These are phyloP conservation scores for Sphinx pinastri DNA, from an alignment of 2,888 invertebrate species.

Conservation along the genomic window DNA sequence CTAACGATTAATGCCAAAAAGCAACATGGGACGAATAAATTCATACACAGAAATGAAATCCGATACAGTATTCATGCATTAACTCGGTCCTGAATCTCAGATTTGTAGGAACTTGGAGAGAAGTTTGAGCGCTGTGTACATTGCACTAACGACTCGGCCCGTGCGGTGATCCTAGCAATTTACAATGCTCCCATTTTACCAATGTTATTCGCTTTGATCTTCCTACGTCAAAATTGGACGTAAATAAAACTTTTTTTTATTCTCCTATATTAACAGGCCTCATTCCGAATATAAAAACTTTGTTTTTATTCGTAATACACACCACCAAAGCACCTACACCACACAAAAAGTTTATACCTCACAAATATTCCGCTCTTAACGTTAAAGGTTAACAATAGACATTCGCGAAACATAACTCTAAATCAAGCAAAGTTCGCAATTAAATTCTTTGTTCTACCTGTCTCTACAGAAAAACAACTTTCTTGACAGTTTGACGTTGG, in stretches of 20 bases:
- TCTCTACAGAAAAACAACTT: slow-evolving; percentile 42
- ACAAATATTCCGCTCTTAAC: slow-evolving; percentile 17
- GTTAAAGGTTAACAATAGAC: slow-evolving; percentile 22
- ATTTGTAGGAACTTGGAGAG: slow-evolving; percentile 11
- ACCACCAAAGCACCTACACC: too few species aligned
- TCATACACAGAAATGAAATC: slow-evolving; percentile 1
- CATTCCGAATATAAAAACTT: not conserved
- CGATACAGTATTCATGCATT: slow-evolving; percentile 16
- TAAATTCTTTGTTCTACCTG: slow-evolving; percentile 32
- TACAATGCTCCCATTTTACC: slow-evolving; percentile 6
- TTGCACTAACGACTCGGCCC: slow-evolving; percentile 19
- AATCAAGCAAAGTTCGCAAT: slow-evolving; percentile 32
- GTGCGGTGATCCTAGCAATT: slow-evolving; percentile 15
- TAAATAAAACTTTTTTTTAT: not conserved
- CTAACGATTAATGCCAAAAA: not conserved
- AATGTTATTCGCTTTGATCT: slow-evolving; percentile 5
- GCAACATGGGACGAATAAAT: slow-evolving; percentile 4
- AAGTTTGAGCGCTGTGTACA: slow-evolving; percentile 4
- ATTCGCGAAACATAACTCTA: slow-evolving; percentile 20
- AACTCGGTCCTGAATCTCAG: slow-evolving; percentile 8
- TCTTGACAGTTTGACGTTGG: slow-evolving; percentile 51
- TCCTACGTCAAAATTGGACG: not conserved
- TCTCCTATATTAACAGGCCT: too few species aligned
- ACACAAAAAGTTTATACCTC: not conserved
- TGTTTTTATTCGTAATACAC: too few species aligned